phyloP scores from a whole-genome alignment of 1,140 invertebrate species.

The Conus ventricosus region DNA sequence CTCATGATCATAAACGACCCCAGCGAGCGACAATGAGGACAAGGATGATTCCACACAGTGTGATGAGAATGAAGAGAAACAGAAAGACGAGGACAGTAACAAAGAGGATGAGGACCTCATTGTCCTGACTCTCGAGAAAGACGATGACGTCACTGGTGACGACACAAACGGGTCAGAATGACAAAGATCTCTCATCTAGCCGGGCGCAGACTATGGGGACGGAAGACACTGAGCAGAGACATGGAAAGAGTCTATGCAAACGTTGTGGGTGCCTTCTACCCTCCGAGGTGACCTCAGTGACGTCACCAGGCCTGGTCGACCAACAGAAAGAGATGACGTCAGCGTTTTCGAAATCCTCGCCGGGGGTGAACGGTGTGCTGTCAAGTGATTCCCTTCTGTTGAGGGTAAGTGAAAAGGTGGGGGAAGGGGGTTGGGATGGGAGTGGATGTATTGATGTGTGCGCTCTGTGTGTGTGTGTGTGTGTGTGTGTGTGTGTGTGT shows the following conservation, averaged over 20 bases:
- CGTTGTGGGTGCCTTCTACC: neutral
- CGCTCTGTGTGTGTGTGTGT: too few relatives aligned
- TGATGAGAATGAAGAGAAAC: too few relatives aligned
- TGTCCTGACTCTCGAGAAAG: neutral
- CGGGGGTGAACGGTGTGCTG: neutral
- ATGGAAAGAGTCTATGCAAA: neutral
- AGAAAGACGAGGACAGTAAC: neutral
- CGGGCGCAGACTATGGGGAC: neutral
- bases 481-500: too few relatives aligned
- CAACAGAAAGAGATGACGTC: constrained; percentile 22
- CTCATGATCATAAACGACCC: too few relatives aligned
- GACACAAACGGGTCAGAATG: too few relatives aligned
- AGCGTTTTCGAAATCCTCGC: too few relatives aligned
- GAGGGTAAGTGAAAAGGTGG: neutral
- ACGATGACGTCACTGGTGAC: neutral
- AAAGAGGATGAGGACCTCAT: neutral
- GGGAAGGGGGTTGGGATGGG: too few relatives aligned
- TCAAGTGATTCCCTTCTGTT: neutral
- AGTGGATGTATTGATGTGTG: too few relatives aligned
- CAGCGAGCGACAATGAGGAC: neutral
- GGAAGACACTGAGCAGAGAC: neutral
- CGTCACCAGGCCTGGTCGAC: neutral
- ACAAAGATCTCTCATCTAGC: neutral
- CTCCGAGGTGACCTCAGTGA: neutral
- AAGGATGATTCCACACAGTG: neutral